phyloP scores from a whole-genome alignment of 1,140 invertebrate genomes.

The Sipha flava region DNA sequence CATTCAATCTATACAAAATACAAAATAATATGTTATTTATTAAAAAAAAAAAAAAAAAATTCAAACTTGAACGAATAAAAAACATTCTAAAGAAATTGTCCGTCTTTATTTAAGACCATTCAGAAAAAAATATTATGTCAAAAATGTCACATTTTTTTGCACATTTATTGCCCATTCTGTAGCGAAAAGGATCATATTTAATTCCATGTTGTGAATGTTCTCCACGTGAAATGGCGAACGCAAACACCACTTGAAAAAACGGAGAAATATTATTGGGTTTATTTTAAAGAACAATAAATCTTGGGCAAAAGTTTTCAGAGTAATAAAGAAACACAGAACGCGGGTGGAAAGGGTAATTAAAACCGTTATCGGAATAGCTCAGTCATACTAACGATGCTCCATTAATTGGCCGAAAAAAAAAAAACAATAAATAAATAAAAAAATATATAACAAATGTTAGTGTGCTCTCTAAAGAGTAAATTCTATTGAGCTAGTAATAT shows the following conservation, averaged over 20 bases:
- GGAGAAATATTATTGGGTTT: constrained; percentile 16
- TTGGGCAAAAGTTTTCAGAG: background rate
- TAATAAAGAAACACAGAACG: background rate
- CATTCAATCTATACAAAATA: background rate
- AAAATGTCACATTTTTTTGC: background rate
- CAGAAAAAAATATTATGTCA: background rate
- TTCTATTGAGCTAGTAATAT: background rate
- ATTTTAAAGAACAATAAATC: constrained; percentile 15
- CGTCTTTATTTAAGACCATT: background rate
- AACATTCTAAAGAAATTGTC: background rate
- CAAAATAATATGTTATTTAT: background rate
- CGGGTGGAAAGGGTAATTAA: constrained; percentile 10
- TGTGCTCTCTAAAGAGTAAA: background rate
- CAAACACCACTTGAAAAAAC: background rate
- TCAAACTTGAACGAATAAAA: background rate
- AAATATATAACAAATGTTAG: background rate
- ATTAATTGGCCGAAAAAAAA: constrained; percentile 14
- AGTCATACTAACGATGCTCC: constrained; percentile 12
- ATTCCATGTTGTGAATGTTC: background rate
- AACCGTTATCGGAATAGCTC: constrained; percentile 29
- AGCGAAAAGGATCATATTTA: background rate
- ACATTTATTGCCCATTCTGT: background rate
- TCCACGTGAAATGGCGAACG: background rate
- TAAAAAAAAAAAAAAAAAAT: background rate
- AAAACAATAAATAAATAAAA: background rate